Conservation (phyloP, 1,140 invertebrate genomes). For the Drosophila varians region DNA sequence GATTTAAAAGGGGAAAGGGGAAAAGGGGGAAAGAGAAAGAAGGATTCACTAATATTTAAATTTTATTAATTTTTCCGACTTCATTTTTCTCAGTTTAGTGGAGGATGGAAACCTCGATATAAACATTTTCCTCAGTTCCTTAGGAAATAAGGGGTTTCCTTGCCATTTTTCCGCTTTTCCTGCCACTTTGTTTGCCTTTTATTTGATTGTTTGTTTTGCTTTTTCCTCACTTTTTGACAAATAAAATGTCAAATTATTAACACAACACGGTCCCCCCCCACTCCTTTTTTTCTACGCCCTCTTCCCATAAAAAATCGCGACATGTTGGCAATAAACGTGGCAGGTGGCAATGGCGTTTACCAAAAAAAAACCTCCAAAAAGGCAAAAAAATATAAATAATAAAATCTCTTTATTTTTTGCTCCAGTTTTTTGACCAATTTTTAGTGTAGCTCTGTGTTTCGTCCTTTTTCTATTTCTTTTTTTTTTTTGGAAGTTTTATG, state of each 20-base stretch:
- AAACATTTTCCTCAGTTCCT: constrained; percentile 19
- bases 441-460: constrained; percentile 34
- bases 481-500: constrained; percentile 43
- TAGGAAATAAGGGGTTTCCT: constrained; percentile 8
- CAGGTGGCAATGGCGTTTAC: constrained; percentile 65
- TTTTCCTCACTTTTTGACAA: constrained; percentile 52
- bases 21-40: too few species aligned
- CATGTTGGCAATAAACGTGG: constrained; percentile 80
- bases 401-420: too few species aligned
- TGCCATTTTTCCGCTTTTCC: constrained; percentile 21
- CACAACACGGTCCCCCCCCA: constrained; percentile 45
- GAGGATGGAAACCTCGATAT: constrained; percentile 23
- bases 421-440: constrained; percentile 75
- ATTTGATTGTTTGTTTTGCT: constrained; percentile 50
- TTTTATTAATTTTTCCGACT: not conserved
- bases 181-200: constrained; percentile 36
- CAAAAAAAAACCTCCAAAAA: constrained; percentile 42
- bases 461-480: not conserved
- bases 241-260: constrained; percentile 80
- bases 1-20: too few species aligned
- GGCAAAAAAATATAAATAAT: constrained; percentile 13
- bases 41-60: not conserved
- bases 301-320: constrained; percentile 75
- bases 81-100: constrained; percentile 8
- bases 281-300: too few species aligned